A percentile compares a stretch with the other conserved stretches of the same genome.
phyloP scores from a whole-genome alignment of 2,797 vertebrate genomes.

The Staurois parvus region DNA sequence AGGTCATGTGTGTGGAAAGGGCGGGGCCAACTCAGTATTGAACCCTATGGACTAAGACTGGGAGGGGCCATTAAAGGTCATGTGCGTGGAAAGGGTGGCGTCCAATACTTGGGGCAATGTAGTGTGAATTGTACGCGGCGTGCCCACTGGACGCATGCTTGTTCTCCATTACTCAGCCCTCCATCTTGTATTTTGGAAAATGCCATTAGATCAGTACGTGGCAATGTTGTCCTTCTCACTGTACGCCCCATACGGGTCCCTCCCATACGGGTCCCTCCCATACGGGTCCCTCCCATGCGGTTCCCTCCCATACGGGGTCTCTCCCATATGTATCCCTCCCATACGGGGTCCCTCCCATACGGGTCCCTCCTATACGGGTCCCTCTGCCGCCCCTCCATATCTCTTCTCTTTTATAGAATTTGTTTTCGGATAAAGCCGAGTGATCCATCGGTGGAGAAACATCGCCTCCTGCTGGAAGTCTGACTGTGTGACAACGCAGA shows the following conservation, averaged over 20 bases:
- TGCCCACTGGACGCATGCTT: not conserved
- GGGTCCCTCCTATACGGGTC: not conserved
- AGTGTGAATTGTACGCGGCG: conserved; percentile 9
- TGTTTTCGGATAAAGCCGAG: not conserved
- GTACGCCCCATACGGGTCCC: not conserved
- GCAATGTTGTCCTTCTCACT: conserved; percentile 4
- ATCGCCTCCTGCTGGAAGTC: conserved; percentile 42
- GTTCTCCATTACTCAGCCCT: not conserved
- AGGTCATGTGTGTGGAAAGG: too few species aligned
- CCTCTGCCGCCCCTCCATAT: not conserved
- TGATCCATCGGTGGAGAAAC: not conserved
- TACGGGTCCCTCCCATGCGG: too few species aligned
- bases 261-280: too few species aligned
- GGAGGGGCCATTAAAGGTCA: too few species aligned
- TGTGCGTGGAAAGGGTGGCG: too few species aligned
- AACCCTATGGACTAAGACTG: too few species aligned
- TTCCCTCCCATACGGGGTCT: too few species aligned
- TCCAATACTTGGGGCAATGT: too few species aligned
- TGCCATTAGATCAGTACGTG: conserved; percentile 1
- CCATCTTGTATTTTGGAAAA: not conserved
- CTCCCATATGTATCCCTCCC: too few species aligned
- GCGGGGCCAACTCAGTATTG: too few species aligned
- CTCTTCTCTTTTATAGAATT: not conserved
- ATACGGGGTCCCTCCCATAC: too few species aligned
- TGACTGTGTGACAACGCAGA: not conserved